Evolutionary conservation across 2,113 vertebrate genomes (phyloP), one percentile per base, ranked within the genome.

Genomic region (Ranitomeya variabilis): DNA sequence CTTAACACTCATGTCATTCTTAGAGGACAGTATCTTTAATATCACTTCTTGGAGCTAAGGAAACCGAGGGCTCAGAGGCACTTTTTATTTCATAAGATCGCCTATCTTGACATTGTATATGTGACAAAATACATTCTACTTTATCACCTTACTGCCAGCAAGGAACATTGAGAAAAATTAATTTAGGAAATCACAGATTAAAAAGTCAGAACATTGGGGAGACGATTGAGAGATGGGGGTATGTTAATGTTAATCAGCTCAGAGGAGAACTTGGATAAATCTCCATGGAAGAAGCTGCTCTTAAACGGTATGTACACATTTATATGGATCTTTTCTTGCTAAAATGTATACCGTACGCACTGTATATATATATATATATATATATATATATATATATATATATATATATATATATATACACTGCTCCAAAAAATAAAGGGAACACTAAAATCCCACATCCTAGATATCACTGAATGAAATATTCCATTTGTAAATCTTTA

Each of bases 71-170:
- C 86, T 87, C 86, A 81, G 21, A 81, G 86, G 66, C 66, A 87
- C 86, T 59, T 87, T 87, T 87, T 87, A 87, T 87, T 73, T 87
- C 64, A 81, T 73, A 87, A 87, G 86, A 87, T 87, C 66, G 26
- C n/a, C 78, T 83, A 88, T 88, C 67, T 88, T 88, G 86, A 76
- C 86, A 82, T 74, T 74, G 86, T 83, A 88, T 74, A 88, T 76
- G 54, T 73, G 79, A 74, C 86, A 88, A 88, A 88, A 88, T 88
- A 62, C 80, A 82, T 88, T 88, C 79, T 26, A 62, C 79, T 88
- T 83, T 88, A 88, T 88, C 86, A 88, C 79, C 37, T 60, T 55
- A 12, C 86, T 76, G 79, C 80, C 80, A 83, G 52, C 86, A 45
- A 31, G 79, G 31, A 88, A 59, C 55, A 45, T 71, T 54, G 67